Percentiles rank a stretch among this genome's conserved stretches.
Conservation (phyloP, 1,140 invertebrate genomes). For the Pinna nobilis region DNA sequence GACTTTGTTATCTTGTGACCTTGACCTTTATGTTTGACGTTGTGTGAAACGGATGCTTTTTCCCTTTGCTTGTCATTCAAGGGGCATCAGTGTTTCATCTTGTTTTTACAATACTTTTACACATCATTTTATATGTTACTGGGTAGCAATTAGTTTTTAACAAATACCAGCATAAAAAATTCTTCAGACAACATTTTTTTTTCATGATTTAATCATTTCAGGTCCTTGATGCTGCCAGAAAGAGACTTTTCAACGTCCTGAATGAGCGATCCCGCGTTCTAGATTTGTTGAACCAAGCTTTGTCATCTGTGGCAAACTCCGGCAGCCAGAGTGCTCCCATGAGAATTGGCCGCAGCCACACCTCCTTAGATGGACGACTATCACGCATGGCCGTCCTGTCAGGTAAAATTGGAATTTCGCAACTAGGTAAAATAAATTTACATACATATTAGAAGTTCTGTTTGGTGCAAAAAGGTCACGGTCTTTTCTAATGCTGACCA, state of each 20-base stretch:
- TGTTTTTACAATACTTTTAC: no score
- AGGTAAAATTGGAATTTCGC: constrained; percentile 22
- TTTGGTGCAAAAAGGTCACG: no score
- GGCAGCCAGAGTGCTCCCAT: constrained; percentile 28
- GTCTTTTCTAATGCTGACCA: no score
- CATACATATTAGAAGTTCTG: no score
- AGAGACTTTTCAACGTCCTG: constrained; percentile 62
- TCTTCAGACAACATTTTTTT: not conserved
- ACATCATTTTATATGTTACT: no score
- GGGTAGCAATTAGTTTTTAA: no score
- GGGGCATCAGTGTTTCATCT: no score
- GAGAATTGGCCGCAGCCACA: constrained; percentile 38
- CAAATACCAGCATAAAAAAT: no score
- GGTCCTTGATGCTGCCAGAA: constrained; percentile 66
- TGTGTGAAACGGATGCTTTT: no score
- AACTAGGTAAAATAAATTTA: constrained; percentile 21
- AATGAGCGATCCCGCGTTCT: constrained; percentile 71
- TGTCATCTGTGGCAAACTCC: constrained; percentile 54
- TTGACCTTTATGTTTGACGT: no score
- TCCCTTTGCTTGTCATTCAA: no score
- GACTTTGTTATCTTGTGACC: no score
- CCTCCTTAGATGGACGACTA: constrained; percentile 50
- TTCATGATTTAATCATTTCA: constrained; percentile 37
- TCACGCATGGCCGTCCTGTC: constrained; percentile 31
- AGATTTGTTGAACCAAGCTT: constrained; percentile 70